phyloP scores from a whole-genome alignment of 2,888 invertebrate species.

The Eulithis testata region DNA sequence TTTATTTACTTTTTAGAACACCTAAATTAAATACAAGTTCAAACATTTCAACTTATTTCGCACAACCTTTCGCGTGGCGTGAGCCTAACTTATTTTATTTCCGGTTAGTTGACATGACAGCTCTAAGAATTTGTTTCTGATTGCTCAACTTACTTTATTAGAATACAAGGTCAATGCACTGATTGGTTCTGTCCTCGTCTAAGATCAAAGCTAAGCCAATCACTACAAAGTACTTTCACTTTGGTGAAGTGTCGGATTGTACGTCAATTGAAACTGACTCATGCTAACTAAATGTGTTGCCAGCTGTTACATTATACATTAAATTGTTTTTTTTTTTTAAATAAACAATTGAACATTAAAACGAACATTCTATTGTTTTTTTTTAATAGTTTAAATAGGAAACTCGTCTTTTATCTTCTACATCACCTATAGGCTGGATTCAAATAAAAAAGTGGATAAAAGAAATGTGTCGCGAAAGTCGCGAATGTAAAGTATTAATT shows the following conservation, averaged over 20 bases:
- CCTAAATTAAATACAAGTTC: slow-evolving; percentile 44
- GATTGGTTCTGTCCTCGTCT: slow-evolving; percentile 48
- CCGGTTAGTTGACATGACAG: slow-evolving; percentile 66
- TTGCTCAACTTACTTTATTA: slow-evolving; percentile 23
- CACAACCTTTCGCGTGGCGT: slow-evolving; percentile 30
- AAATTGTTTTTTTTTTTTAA: too few species aligned
- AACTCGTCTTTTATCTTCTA: too few species aligned
- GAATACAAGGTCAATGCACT: slow-evolving; percentile 44
- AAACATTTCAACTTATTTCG: slow-evolving; percentile 53
- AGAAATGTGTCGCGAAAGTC: too few species aligned
- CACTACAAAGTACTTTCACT: slow-evolving; percentile 61
- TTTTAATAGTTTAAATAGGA: too few species aligned
- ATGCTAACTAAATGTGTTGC: background rate
- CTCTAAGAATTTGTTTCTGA: slow-evolving; percentile 44
- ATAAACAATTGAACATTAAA: too few species aligned
- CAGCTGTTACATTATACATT: too few species aligned
- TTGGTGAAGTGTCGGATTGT: slow-evolving; percentile 29
- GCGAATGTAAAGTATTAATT: too few species aligned
- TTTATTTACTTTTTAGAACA: slow-evolving; percentile 27
- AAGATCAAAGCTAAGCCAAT: slow-evolving; percentile 50
- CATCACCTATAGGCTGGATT: too few species aligned
- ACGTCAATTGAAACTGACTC: background rate
- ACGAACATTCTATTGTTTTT: too few species aligned
- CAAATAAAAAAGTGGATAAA: too few species aligned
- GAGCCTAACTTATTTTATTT: slow-evolving; percentile 39